Evolutionary conservation across 2,888 invertebrate species (phyloP).

Genomic region (Hipparchia sbordonii): DNA sequence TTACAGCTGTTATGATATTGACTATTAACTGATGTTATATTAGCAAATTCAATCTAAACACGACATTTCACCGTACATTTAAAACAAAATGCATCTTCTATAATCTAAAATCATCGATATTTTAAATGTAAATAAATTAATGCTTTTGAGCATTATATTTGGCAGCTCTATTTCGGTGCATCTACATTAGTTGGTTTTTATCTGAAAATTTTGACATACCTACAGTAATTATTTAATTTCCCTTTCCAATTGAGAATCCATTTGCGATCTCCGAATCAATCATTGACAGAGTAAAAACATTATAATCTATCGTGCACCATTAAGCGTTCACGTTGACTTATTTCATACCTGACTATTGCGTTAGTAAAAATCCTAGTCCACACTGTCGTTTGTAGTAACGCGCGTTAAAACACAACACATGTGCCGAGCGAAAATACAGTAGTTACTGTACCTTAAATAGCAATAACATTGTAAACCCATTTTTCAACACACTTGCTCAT

Average conservation of each 20-base stretch:
- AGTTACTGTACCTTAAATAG: too few species aligned
- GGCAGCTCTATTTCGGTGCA: constrained; percentile 28
- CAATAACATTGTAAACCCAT: too few species aligned
- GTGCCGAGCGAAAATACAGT: too few species aligned
- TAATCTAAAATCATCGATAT: neutral
- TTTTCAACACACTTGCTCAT: too few species aligned
- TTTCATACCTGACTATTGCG: neutral
- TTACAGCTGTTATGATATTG: too few species aligned
- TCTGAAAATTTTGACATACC: neutral
- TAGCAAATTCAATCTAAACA: constrained; percentile 14
- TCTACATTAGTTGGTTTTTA: neutral
- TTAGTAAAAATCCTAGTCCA: neutral
- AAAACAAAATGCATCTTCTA: constrained; percentile 1
- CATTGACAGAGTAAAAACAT: constrained; percentile 1
- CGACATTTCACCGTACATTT: constrained; percentile 7
- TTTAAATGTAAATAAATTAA: constrained; percentile 11
- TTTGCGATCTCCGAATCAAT: too few species aligned
- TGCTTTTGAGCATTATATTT: constrained; percentile 32
- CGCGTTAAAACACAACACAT: too few species aligned
- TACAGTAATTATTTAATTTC: too few species aligned
- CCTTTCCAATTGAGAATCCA: too few species aligned
- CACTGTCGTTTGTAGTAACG: neutral
- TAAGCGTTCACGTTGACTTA: constrained; percentile 5
- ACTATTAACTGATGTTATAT: too few species aligned
- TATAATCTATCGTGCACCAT: constrained; percentile 17